A percentile compares a stretch with the other conserved stretches of the same genome.
Evolutionary conservation across 1,140 invertebrate species (phyloP).

Genomic region (Pristionchus pacificus): DNA sequence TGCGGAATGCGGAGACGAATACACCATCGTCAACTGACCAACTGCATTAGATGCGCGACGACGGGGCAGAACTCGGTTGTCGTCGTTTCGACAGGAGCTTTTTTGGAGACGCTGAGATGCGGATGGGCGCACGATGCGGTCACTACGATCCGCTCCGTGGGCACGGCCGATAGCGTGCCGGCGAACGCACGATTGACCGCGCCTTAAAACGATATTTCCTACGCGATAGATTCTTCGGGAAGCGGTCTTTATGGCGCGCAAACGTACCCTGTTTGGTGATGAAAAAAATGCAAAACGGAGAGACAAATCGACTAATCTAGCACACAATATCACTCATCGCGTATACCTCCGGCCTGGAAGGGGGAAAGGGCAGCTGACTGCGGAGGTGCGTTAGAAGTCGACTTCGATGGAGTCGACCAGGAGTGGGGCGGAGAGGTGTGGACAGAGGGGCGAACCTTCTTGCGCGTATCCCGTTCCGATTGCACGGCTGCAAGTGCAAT

Average conservation of each 20-base stretch:
- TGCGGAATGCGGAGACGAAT: no score
- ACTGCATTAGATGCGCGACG: conserved; percentile 30
- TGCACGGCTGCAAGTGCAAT: conserved; percentile 12
- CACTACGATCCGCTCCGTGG: no score
- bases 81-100: background rate
- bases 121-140: no score
- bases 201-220: no score
- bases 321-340: background rate
- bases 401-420: background rate
- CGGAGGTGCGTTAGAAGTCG: conserved; percentile 2
- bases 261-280: no score
- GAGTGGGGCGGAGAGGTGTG: background rate
- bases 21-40: no score
- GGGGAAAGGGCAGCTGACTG: background rate
- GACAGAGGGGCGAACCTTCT: background rate
- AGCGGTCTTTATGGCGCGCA: no score
- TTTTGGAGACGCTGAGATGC: conserved; percentile 1
- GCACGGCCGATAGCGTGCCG: conserved; percentile 28
- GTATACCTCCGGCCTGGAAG: background rate
- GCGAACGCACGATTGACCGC: conserved; percentile 34
- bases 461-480: conserved; percentile 5
- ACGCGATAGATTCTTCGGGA: no score
- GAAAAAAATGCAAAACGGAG: no score
- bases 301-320: no score
- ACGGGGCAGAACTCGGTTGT: conserved; percentile 8